Base-by-base conservation (phyloP, 2,888 invertebrate genomes). In the Caenorhabditis imperialis region DNA sequence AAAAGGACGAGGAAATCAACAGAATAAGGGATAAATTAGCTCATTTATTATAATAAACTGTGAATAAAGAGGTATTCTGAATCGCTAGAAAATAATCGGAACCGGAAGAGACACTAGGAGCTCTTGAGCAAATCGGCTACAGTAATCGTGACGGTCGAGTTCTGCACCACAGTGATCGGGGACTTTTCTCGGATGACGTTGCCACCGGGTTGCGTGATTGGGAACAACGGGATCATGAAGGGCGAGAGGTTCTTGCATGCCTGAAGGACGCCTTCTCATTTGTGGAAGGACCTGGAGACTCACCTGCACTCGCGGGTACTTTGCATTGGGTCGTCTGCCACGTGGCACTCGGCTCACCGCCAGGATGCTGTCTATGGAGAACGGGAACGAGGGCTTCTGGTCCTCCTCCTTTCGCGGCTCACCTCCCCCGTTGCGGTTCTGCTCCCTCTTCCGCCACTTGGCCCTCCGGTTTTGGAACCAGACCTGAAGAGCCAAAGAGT, bases 381-480 rank as follows among this genome's bases (percentile, higher is more conserved):
- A 90, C 16, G 81, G 75, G 38, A 74, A 72, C 7, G 62, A 38
- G 0, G 65, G 54, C 38, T 18, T 30, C 6, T 4, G 0, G 3
- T 48, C 51, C 14, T 63, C 62, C 5, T 47, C 72, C 23, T 62
- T 75, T 20, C 5, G 48, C 37, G 30, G 8, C 10, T 44, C 61
- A 27, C 23, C 44, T 1, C 35, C 54, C 10, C 62, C 61, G 35
- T 72, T 74, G 27, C 70, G 70, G n/a, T 61, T 48, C 35, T 81
- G 96, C 90, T 99, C 98, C 90, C 96, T 95, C 91, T 99, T 99
- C 77, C 98, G 92, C 95, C 98, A 99, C 90, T 99, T 99, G 54
- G 99, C 99, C 75, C 98, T 92, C 35, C 99, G 92, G 91, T 99
- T 99, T 91, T 99, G 99, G 91, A 99, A 99, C 98, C 98, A 99